These are phyloP conservation scores for Graphium colonna DNA, from an alignment of 2,888 invertebrate genomes.

Conservation along the genomic window DNA sequence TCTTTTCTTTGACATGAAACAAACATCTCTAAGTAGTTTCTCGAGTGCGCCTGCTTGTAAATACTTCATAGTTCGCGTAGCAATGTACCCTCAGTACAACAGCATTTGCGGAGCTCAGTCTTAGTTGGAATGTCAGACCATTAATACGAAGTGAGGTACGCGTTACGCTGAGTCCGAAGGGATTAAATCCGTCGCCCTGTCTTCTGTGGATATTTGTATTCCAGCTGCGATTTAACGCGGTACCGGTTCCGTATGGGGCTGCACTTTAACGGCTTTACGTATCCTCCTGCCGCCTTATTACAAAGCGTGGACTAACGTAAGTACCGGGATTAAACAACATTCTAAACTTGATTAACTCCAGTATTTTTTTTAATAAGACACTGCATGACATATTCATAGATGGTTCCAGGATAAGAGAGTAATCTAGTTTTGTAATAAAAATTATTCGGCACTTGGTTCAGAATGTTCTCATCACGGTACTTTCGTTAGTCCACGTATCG, in stretches of 20 bases:
- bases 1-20: not conserved
- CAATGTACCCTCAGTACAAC: not conserved
- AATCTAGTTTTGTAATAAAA: too few relatives aligned
- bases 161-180: conserved; percentile 17
- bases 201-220: conserved; percentile 18
- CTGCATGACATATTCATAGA: too few relatives aligned
- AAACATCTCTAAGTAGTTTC: not conserved
- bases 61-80: not conserved
- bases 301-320: too few relatives aligned
- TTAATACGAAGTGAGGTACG: conserved; percentile 20
- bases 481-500: too few relatives aligned
- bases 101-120: conserved; percentile 10
- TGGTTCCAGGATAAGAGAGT: too few relatives aligned
- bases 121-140: conserved; percentile 13
- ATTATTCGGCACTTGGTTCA: too few relatives aligned
- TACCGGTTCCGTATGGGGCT: too few relatives aligned
- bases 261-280: conserved; percentile 11
- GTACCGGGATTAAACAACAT: too few relatives aligned
- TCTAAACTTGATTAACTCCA: too few relatives aligned
- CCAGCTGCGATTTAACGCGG: conserved; percentile 11
- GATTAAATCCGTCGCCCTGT: conserved; percentile 20
- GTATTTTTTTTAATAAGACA: too few relatives aligned
- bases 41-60: not conserved
- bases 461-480: too few relatives aligned
- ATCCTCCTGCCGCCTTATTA: conserved; percentile 3